Conservation (phyloP, 37 sponge, comb jelly and placozoan species). For the Tethya wilhelma region DNA sequence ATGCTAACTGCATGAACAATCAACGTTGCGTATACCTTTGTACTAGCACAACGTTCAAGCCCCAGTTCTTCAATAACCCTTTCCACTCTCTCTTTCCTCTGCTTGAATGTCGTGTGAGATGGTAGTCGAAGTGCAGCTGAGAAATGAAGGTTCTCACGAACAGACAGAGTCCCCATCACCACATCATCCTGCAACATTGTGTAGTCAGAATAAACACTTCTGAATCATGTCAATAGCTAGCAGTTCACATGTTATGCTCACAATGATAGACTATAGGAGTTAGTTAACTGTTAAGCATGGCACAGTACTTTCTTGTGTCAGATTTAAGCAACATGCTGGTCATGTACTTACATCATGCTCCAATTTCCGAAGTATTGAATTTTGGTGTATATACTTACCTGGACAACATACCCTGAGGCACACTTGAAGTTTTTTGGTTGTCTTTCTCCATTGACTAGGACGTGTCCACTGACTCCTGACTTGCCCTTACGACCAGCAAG, state of each 20-base stretch:
- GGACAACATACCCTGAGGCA: conserved; percentile 78
- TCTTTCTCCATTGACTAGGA: conserved; percentile 57
- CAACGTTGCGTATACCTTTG: conserved; percentile 22
- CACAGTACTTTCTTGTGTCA: too few relatives aligned
- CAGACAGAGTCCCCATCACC: conserved; percentile 85
- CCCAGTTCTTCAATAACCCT: conserved; percentile 79
- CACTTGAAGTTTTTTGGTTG: conserved; percentile 67
- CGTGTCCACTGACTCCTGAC: conserved; percentile 27
- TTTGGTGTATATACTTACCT: too few relatives aligned
- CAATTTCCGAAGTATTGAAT: too few relatives aligned
- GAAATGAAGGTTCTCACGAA: conserved; percentile 81
- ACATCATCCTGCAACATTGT: conserved; percentile 85
- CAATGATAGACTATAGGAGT: too few relatives aligned
- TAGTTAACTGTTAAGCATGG: too few relatives aligned
- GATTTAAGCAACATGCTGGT: too few relatives aligned
- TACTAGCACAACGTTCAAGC: conserved; percentile 38
- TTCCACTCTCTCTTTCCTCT: conserved; percentile 72
- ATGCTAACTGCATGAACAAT: not conserved
- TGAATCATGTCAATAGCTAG: too few relatives aligned
- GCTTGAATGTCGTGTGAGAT: conserved; percentile 12
- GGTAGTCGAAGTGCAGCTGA: conserved; percentile 85
- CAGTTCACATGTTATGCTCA: too few relatives aligned
- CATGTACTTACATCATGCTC: too few relatives aligned
- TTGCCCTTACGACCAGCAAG: conserved; percentile 71
- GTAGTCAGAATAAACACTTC: too few relatives aligned